A percentile compares a stretch with the other conserved stretches of the same genome.
Conservation (phyloP, 23 tunicate species). For the Trididemnum clinides region DNA sequence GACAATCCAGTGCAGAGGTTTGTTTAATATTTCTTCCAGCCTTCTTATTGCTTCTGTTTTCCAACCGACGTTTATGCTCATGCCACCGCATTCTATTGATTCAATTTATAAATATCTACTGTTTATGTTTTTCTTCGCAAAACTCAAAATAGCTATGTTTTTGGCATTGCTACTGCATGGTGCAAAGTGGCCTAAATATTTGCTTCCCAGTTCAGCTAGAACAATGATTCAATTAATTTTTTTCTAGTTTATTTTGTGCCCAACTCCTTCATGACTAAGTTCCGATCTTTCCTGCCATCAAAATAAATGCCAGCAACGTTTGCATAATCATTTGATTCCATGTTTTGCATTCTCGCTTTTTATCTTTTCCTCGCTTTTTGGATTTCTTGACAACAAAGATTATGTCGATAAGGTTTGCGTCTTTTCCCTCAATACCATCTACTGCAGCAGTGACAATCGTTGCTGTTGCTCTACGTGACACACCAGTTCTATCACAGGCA, state of each 20-base stretch:
- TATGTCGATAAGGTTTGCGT: neutral
- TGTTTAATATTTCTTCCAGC: neutral
- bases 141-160: neutral
- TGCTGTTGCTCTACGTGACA: neutral
- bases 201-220: neutral
- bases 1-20: neutral
- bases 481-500: constrained; percentile 4
- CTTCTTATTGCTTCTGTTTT: neutral
- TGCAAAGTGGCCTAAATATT: neutral
- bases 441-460: neutral
- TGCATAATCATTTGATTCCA: neutral
- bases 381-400: no score
- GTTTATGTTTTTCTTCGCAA: neutral
- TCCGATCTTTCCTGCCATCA: neutral
- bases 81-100: neutral
- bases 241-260: neutral
- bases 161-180: neutral
- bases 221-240: neutral
- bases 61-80: neutral
- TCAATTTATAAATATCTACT: neutral
- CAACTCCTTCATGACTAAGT: neutral
- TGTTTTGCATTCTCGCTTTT: neutral
- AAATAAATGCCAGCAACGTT: neutral
- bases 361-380: no score
- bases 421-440: neutral